Evolutionary conservation across 2,888 invertebrate species (phyloP), one percentile per base, ranked within the genome.

Genomic region (Calameuta filiformis): DNA sequence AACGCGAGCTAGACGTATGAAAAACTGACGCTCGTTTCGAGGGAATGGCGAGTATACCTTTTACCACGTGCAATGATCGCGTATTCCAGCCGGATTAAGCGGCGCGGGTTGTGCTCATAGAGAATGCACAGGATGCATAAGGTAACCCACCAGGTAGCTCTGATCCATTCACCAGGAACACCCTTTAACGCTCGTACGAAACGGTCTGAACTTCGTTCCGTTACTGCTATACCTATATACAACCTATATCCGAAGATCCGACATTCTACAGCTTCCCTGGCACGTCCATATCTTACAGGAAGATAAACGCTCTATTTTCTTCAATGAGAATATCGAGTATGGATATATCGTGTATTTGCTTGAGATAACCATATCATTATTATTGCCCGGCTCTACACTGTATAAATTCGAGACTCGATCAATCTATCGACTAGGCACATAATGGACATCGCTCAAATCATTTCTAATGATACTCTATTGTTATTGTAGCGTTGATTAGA

Each of bases 1-100:
- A 76, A 79, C 83, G 77, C 73, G 73, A 77, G 81, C 79, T 79
- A 77, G 35, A 75, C 79, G 79, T 78, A 56, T 80, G 83, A 85
- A 85, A 85, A 85, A 84, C 81, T n/a, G 35, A 30, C 35, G 76
- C 35, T 73, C 73, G 68, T 68, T 79, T 79, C 76, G 68, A 35
- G 33, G 76, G 73, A 79, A 76, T 76, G 68, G 76, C 34, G 76
- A 79, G 76, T 77, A 56, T 9, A 35, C 76, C 76, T 73, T 56
- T 76, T 79, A 73, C 78, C 69, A 73, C 78, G 56, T 79, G 31
- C 76, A 35, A 33, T 4, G 69, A 40, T 35, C 76, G 68, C 71
- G 71, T 31, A 71, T 71, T 56, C 56, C 6, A 56, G 56, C 56
- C 69, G 69, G 78, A 78, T 76, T 78, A 78, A 78, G 75, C 78